Base-by-base conservation (phyloP, 2,888 invertebrate species). In the Microchrysa polita region DNA sequence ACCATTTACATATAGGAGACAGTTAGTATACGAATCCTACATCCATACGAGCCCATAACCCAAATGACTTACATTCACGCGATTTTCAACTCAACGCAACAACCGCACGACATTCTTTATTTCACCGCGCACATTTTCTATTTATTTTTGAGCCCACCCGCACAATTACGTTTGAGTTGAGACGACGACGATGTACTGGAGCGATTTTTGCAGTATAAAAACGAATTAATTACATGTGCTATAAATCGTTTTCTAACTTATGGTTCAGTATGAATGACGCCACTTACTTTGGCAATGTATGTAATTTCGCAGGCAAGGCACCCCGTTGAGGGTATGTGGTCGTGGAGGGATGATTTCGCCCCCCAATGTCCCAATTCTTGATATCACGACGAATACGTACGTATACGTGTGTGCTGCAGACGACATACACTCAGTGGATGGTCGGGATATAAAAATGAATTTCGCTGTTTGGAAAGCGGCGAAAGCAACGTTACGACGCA, bases 251-350 rank as follows among this genome's bases (percentile, higher is more conserved):
- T 60, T 34, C 61, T 16, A 61, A 34, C 34, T 61, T 61, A 27
- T 61, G 48, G 40, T 18, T 40, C 61, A 27, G 9, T 61, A 61
- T 61, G 40, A 61, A 61, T 34, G 61, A 61, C 59, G 59, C 59
- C 23, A 27, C 40, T 16, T 55, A 12, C 16, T 4, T n/a, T n/a
- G n/a, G n/a, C n/a, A n/a, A 7, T 34, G 40, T 61, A 27, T n/a
- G n/a, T 61, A 40, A 61, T 61, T 61, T 23, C 48, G 42, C 42
- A 12, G 42, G 42, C 42, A 42, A n/a, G 48, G 16, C 48, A 5
- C 48, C 14, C 48, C 48, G 48, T 48, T 12, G 48, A 12, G 48
- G 48, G 4, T 7, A 34, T 2, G 48, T 48, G 48, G 48, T 48
- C 5, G 48, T n/a, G 48, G n/a, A n/a, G n/a, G n/a, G n/a, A n/a